A percentile compares a stretch with the other conserved stretches of the same genome.
Conservation (phyloP, 2,113 vertebrate species). For the Mixornis gularis region DNA sequence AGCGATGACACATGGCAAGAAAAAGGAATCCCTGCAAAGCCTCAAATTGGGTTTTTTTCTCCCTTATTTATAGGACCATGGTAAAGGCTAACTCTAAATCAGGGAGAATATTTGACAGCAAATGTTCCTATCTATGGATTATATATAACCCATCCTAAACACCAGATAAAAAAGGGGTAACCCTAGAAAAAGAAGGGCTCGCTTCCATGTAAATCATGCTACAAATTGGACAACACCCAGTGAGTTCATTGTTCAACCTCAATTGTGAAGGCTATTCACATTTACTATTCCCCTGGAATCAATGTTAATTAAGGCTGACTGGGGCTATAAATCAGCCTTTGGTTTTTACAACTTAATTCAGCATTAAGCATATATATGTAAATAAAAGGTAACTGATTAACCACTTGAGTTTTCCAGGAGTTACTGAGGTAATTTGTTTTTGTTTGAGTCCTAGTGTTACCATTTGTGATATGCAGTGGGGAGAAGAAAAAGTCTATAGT, state of each 20-base stretch:
- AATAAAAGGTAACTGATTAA: conserved; percentile 82
- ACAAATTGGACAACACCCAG: conserved; percentile 91
- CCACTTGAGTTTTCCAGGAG: conserved; percentile 69
- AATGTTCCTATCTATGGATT: conserved; percentile 85
- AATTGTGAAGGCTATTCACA: conserved; percentile 85
- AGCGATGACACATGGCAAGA: conserved; percentile 85
- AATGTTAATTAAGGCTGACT: conserved; percentile 91
- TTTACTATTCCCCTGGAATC: conserved; percentile 90
- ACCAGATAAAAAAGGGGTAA: conserved; percentile 82
- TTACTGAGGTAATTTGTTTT: conserved; percentile 71
- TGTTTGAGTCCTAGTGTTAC: conserved; percentile 52
- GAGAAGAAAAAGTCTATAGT: neutral
- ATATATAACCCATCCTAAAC: conserved; percentile 84
- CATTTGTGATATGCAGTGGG: conserved; percentile 57
- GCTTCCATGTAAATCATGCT: conserved; percentile 94
- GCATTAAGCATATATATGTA: conserved; percentile 82
- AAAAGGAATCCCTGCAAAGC: conserved; percentile 88
- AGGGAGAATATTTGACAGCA: conserved; percentile 88
- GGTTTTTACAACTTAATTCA: conserved; percentile 78
- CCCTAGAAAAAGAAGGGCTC: conserved; percentile 79
- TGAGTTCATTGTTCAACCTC: conserved; percentile 87
- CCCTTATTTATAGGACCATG: conserved; percentile 88
- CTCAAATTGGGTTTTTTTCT: conserved; percentile 85
- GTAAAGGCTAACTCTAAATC: conserved; percentile 89
- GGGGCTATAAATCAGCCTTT: conserved; percentile 87